Evolutionary conservation across 2,113 vertebrate species (phyloP), one percentile per base, ranked within the genome.

Genomic region (Myrmecophaga tridactyla): DNA sequence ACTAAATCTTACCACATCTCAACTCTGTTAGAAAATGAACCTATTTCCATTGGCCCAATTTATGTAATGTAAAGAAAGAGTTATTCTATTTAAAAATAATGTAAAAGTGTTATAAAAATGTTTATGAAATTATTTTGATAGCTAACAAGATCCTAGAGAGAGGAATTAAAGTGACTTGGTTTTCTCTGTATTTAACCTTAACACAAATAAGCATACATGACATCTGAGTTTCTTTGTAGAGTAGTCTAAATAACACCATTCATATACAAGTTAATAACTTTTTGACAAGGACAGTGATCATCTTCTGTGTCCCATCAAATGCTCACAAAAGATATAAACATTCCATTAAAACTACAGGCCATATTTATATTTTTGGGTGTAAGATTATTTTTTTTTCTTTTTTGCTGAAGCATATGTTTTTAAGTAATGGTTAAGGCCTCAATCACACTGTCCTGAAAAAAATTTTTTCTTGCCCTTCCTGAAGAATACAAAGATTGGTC

Each of bases 71-170:
- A 91, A 94, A 94, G 27, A 91, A 94, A 94, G 27, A 73, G 65
- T 17, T 90, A 8, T 48, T 70, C 23, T 25, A 60, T 31, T 36
- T 56, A 69, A 46, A 65, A 62, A 41, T 3, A 76, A 83, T 56
- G 6, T 78, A 51, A 51, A 95, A 39, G 6, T 92, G 13, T 82
- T 90, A 89, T 58, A 58, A 94, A 97, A 88, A 82, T 90, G 4
- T 67, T 48, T 25, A 7, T 65, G 29, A 70, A 60, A 89, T 78
- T 92, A 92, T 81, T 92, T 92, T 90, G 60, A 92, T 69, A 76
- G 12, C 15, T 81, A 0, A n/a, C 91, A 84, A 92, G 70, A 67
- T 34, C 48, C 9, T 34, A 88, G 8, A 94, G 20, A 96, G 31
- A 80, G 29, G 15, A 20, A 91, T 36, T 78, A 75, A 85, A 96